Conservation (phyloP, 2,113 vertebrate species). For the Ginglymostoma cirratum region DNA sequence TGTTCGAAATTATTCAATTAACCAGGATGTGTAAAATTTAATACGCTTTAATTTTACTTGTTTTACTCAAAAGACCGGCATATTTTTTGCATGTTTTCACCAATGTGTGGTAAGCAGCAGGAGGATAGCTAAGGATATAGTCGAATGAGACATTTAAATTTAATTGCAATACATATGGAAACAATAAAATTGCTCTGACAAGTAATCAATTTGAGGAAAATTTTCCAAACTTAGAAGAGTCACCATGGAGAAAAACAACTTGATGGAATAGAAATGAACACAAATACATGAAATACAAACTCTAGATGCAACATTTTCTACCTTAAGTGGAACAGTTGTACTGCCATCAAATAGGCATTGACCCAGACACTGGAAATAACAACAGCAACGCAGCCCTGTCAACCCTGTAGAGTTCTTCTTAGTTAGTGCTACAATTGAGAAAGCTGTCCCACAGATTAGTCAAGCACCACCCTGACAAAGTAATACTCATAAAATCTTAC, state of each 20-base stretch:
- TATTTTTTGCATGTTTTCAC: not conserved
- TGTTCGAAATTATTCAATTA: not conserved
- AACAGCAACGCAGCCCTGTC: no score
- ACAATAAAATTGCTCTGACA: not conserved
- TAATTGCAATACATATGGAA: not conserved
- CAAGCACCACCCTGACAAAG: no score
- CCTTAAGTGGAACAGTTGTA: not conserved
- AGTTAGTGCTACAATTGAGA: no score
- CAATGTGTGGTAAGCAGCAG: not conserved
- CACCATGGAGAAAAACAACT: not conserved
- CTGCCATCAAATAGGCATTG: not conserved
- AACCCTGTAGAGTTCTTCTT: no score
- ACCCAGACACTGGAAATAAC: no score
- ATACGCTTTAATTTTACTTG: slow-evolving; percentile 5
- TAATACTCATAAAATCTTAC: no score
- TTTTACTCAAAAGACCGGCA: not conserved
- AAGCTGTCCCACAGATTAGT: no score
- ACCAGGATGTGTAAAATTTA: not conserved
- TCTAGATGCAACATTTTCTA: not conserved
- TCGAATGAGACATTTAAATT: not conserved
- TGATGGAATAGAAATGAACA: not conserved
- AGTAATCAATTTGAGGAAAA: not conserved
- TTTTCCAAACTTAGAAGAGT: not conserved
- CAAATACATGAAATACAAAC: not conserved
- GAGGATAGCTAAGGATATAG: not conserved